Percentiles rank a stretch among this genome's conserved stretches.
Evolutionary conservation across 2,113 vertebrate genomes (phyloP).

Genomic region (Sakesphorus luctuosus): DNA sequence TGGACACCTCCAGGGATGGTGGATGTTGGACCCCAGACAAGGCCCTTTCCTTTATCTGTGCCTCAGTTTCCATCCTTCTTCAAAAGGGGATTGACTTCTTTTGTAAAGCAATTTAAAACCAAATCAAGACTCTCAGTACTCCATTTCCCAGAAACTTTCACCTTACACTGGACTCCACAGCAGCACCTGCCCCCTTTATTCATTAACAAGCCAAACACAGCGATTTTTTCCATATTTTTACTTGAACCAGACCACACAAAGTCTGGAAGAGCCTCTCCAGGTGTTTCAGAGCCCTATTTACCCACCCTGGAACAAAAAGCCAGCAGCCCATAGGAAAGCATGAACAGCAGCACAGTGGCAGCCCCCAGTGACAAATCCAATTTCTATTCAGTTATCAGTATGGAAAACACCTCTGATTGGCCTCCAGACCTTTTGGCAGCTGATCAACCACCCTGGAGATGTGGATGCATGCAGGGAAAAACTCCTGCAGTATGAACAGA

Average conservation of each 20-base stretch:
- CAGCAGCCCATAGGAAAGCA: background rate
- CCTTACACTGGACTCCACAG: background rate
- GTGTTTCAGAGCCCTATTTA: background rate
- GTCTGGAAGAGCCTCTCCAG: background rate
- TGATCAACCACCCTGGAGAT: background rate
- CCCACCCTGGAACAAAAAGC: background rate
- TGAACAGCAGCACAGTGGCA: background rate
- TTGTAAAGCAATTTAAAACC: background rate
- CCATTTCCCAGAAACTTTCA: background rate
- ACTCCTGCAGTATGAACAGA: background rate
- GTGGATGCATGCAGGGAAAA: background rate
- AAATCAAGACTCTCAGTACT: background rate
- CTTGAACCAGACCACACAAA: background rate
- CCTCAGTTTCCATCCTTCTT: background rate
- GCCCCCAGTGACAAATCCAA: background rate
- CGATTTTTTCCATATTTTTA: background rate
- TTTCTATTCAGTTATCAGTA: background rate
- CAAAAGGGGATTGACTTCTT: background rate
- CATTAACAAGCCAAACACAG: background rate
- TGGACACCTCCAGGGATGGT: background rate
- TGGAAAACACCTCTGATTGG: background rate
- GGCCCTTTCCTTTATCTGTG: background rate
- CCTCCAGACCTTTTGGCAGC: constrained; percentile 13
- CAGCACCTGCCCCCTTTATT: background rate
- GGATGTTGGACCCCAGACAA: background rate